Base-by-base conservation (phyloP, 2,797 vertebrate genomes). In the Lagodon rhomboides region DNA sequence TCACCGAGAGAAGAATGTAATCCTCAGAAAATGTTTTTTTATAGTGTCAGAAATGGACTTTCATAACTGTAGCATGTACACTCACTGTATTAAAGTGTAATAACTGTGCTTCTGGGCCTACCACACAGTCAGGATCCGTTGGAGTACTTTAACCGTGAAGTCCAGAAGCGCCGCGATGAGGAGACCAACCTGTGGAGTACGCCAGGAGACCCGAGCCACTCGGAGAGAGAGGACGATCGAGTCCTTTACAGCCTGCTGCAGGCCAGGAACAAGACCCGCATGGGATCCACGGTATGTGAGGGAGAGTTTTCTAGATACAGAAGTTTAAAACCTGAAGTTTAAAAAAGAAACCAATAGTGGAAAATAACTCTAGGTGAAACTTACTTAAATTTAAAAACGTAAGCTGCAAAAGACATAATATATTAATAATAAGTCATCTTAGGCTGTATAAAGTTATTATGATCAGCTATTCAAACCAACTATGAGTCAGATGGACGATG, bases 161-260 rank as follows among this genome's bases (percentile, higher is more conserved):
- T 95, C 25, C 95, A 96, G 85, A 95, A 95, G 69, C 90, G 95
- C 2, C 91, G 94, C 0, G 96, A 96, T 5, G 95, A 96, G 78
- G 95, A 96, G 84, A 92, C 94, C 18, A 97, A 97, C 82, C 87
- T 97, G 73, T 97, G 96, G 96, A 97, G 93, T 30, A 93, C 95
- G 50, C 96, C 96, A 0, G 94, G 94, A 43, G 96, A 97, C 85
- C 89, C 90, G 12, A 96, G 95, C 72, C 96, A 97, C 89, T 93
- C 95, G 0, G 96, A 96, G 86, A 90, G 96, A 30, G 92, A 86
- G 0, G 96, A 97, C 9, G 96, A 97, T 86, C 93, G 95, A 3
- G 56, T 83, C 0, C 95, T 97, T 0, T 87, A 95, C 77, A 54
- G 92, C 65, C 86, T 97, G 79, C 85, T 97, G 62, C 95, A 97